Evolutionary conservation across 2,888 invertebrate species (phyloP), one percentile per base, ranked within the genome.

Genomic region (Rapana venosa): DNA sequence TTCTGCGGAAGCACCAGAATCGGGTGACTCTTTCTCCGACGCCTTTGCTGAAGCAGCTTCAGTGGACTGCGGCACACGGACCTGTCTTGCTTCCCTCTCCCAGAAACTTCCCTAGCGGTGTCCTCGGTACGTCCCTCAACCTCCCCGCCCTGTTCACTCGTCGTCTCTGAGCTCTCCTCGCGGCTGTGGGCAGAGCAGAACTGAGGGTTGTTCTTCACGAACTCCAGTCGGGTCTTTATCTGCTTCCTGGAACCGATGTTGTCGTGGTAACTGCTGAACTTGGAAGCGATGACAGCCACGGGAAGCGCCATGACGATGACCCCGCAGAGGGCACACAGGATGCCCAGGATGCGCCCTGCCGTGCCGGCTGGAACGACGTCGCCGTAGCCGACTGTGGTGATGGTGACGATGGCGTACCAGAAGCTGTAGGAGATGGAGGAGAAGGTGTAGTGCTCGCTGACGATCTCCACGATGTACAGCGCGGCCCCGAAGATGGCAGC

Each of bases 261-360:
- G 47, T 93, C 92, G 90, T 95, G 95, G 89, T 94, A 94, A 66
- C 95, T 91, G 87, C 94, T 93, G 89, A 95, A 95, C 88, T 95
- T 95, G 90, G 93, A 94, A 22, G 94, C 91, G 79, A 91, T 47
- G 61, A 91, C 88, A 4, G 91, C 90, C 13, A 91, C 77, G 17
- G 91, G 90, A 74, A 91, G 58, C 77, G 91, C 88, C 36, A 91
- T 77, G 70, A 90, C 74, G 79, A 86, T 77, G 70, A 91, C 88
- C 1, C 91, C 91, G 85, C 86, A 81, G 0, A 84, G 22, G 6
- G 91, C 88, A 77, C 91, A 91, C 2, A 88, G 56, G 26, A 74
- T 81, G 2, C 91, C 91, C 4, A 90, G 58, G 20, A 91, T 13
- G 32, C 84, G 83, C 0, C 90, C 90, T 32, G 22, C 22, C 6